A percentile compares a stretch with the other conserved stretches of the same genome.
Evolutionary conservation across 2,113 vertebrate genomes (phyloP).

Genomic region (Tor tambroides): DNA sequence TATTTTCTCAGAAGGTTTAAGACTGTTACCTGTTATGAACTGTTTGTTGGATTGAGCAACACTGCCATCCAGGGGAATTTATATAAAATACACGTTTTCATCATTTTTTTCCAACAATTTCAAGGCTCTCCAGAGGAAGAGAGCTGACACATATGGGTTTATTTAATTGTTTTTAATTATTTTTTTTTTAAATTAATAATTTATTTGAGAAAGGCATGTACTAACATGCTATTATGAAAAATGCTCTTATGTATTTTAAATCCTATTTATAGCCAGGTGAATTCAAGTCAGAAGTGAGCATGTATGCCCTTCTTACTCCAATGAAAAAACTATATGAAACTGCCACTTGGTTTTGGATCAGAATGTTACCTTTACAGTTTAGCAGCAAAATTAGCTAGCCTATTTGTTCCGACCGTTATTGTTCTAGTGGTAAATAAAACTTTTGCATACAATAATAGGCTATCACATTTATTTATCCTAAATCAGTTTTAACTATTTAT

Average conservation of each 20-base stretch:
- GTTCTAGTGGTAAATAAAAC: no score
- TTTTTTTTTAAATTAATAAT: neutral
- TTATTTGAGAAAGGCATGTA: neutral
- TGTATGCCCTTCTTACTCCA: neutral
- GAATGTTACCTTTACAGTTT: no score
- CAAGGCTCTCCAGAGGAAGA: neutral
- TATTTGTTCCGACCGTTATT: no score
- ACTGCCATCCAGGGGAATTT: conserved; percentile 70
- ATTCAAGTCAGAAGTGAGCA: neutral
- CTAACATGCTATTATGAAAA: neutral
- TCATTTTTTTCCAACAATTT: neutral
- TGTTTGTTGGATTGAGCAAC: conserved; percentile 55
- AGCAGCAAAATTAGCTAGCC: no score
- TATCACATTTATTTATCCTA: neutral
- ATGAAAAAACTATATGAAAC: no score
- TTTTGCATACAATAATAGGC: no score
- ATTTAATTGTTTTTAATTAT: neutral
- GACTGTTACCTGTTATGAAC: neutral
- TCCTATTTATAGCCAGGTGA: no score
- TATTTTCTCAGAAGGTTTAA: neutral
- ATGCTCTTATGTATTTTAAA: no score
- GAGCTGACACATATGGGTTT: neutral
- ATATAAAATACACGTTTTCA: conserved; percentile 26
- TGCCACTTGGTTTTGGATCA: no score
- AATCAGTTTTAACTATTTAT: neutral